Base-by-base conservation (phyloP, 2,888 invertebrate genomes). In the Drosophila melanocephala region DNA sequence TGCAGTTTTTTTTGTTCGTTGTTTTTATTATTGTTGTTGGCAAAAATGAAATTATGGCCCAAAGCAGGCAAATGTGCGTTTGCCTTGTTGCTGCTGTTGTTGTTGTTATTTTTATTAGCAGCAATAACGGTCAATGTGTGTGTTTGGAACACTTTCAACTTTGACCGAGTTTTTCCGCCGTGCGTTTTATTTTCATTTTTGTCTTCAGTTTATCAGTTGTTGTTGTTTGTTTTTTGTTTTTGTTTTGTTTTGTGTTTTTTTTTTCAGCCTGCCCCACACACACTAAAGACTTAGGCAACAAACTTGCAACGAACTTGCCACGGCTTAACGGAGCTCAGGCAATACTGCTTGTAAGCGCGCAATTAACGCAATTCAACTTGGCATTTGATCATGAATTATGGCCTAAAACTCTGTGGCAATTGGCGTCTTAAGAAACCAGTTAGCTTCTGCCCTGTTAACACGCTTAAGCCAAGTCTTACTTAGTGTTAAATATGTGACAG, bases 211-310 rank as follows among this genome's bases (percentile, higher is more conserved):
- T 52, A 26, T 58, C 33, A 28, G 39, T 47, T 60, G 35, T 30
- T 14, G 16, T 22, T 33, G 16, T 22, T 28, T 16, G 35, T 14
- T 35, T 14, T 35, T 37, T 37, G 16, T 16, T 16, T 37, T 37
- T 16, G 1, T 35, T 35, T 35, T 35, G 9, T 10, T 35, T 3
- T n/a, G 22, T 22, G 22, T 4, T 53, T 33, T 26, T 56, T 19
- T 69, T 47, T 47, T 52, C 26, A 33, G 59, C 32, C 33, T 53
- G 63, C 60, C 47, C 28, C 26, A 60, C 32, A 80, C 83, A 65
- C 85, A 83, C 89, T 65, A 88, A 86, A 72, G 86, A 86, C 90
- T 86, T 86, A 85, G 76, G 88, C 86, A 90, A 86, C 90, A 74
- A 90, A 90, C 90, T 85, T 75, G 77, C 58, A 37, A 39, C 39